Base-by-base conservation (phyloP, 2,797 vertebrate genomes). In the Gouania willdenowi region DNA sequence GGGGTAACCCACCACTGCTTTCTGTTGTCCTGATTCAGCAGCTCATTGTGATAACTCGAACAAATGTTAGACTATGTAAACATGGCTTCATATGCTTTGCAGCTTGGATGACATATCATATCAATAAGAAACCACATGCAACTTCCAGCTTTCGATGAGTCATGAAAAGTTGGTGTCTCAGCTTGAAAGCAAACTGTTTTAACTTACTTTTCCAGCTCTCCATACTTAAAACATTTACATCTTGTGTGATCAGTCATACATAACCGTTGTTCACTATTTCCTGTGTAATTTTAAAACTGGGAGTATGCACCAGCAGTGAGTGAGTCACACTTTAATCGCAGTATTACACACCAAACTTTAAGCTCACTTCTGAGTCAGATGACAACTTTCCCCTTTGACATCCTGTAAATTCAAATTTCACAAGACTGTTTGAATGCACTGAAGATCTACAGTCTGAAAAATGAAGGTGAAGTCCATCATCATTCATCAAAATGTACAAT, bases 121-220 rank as follows among this genome's bases (percentile, higher is more conserved):
- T 61, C 24, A 64, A 20, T 43, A 20, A 54, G 35, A 53, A 41
- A 55, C 37, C 23, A 36, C 11, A 23, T 7, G 33, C 5, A 37
- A 20, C 18, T 56, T 61, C 30, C 39, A 47, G 35, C 56, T 27
- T 16, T 3, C 2, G 3, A 31, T 71, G 65, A 76, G 39, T 81
- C 55, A 60, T 27, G 12, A 8, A 3, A 2, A 21, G 38, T 33
- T 47, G 24, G 15, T 41, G 8, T 26, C 7, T 18, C 6, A 6
- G 19, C 1, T n/a, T n/a, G n/a, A n/a, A n/a, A n/a, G 20, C 2
- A 2, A 2, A 20, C 20, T 6, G 12, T 32, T 34, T 48, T 36
- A 36, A 48, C 41, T 64, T 38, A 47, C 41, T 65, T 49, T 26
- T 50, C 11, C n/a, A n/a, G 13, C 3, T 19, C 29, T 19, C 5